Conservation (phyloP, 2,888 invertebrate genomes). For the Megaustenia siamemsis region DNA sequence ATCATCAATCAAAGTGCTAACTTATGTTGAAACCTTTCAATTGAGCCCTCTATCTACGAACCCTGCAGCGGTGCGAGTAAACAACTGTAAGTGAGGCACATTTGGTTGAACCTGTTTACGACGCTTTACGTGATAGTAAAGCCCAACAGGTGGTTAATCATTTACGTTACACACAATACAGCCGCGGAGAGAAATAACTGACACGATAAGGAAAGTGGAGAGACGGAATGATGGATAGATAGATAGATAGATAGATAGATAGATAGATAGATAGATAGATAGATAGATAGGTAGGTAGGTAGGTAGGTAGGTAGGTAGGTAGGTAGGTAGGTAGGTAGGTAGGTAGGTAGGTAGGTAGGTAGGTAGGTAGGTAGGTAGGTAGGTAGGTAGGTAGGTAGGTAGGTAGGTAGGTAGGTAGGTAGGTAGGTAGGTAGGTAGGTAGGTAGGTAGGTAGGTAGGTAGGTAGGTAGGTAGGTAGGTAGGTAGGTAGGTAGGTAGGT, state of each 20-base stretch:
- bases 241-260: conserved; percentile 40
- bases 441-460: conserved; percentile 29
- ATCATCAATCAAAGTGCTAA: too few species aligned
- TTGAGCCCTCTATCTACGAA: too few species aligned
- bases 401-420: background rate
- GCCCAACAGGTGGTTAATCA: too few species aligned
- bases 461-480: conserved; percentile 22
- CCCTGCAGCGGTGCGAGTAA: too few species aligned
- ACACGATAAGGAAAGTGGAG: background rate
- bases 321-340: background rate
- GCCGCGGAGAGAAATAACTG: too few species aligned
- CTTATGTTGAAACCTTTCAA: too few species aligned
- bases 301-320: background rate
- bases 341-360: background rate
- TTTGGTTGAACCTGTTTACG: too few species aligned
- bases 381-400: background rate
- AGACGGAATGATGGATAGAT: conserved; percentile 12
- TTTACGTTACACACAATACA: too few species aligned
- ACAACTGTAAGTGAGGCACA: too few species aligned
- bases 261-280: conserved; percentile 32
- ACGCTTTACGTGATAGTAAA: too few species aligned
- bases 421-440: conserved; percentile 7
- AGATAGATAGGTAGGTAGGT: conserved; percentile 18
- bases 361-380: background rate
- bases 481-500: background rate